Evolutionary conservation across 2,797 vertebrate genomes (phyloP).

Genomic region (Atherinosoma microstoma): DNA sequence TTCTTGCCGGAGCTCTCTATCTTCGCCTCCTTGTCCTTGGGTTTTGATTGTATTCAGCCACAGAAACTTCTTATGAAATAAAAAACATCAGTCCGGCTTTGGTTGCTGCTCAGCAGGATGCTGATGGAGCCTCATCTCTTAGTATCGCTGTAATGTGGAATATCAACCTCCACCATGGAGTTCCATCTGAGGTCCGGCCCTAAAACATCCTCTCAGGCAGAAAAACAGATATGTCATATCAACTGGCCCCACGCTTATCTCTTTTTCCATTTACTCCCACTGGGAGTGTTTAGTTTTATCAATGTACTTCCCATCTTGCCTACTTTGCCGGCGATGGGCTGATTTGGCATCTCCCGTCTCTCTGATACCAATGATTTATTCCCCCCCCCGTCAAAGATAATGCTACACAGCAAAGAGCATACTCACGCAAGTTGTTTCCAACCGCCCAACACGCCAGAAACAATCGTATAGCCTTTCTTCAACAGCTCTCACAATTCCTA

Average conservation of each 20-base stretch:
- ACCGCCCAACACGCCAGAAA: too few relatives aligned
- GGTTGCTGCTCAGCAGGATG: slow-evolving; percentile 36
- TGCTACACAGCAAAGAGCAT: slow-evolving; percentile 22
- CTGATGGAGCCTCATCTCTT: slow-evolving; percentile 50
- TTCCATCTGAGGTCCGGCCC: slow-evolving; percentile 36
- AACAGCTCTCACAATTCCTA: too few relatives aligned
- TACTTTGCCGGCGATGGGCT: slow-evolving; percentile 9
- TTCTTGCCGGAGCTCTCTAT: too few relatives aligned
- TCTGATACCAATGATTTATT: background rate
- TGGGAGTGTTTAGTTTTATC: slow-evolving; percentile 42
- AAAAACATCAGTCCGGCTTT: slow-evolving; percentile 28
- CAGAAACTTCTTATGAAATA: slow-evolving; percentile 1
- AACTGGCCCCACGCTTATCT: background rate
- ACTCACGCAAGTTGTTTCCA: too few relatives aligned
- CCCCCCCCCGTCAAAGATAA: slow-evolving; percentile 26
- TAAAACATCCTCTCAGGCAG: slow-evolving; percentile 43
- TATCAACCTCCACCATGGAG: slow-evolving; percentile 46
- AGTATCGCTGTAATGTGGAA: slow-evolving; percentile 52
- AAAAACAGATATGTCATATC: slow-evolving; percentile 36
- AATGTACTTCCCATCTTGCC: slow-evolving; percentile 13
- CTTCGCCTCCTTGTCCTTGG: background rate
- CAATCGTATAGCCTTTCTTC: too few relatives aligned
- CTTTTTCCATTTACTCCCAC: slow-evolving; percentile 9
- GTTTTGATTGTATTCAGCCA: slow-evolving; percentile 4
- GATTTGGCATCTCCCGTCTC: slow-evolving; percentile 30